A percentile compares a stretch with the other conserved stretches of the same genome.
Evolutionary conservation across 1,140 invertebrate species (phyloP).

Genomic region (Dendroctonus valens): DNA sequence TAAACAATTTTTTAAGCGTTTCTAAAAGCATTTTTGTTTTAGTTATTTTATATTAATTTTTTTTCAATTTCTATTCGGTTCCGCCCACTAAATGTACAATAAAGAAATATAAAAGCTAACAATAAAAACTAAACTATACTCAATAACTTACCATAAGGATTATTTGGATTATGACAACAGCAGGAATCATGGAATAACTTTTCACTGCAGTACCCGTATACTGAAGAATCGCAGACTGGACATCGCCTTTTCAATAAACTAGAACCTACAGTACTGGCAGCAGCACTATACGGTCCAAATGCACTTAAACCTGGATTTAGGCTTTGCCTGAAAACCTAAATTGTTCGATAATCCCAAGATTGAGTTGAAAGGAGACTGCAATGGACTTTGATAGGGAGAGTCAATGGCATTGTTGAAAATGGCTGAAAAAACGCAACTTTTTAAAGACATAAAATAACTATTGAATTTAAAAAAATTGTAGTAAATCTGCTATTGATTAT

Average conservation of each 20-base stretch:
- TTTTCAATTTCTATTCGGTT: no score
- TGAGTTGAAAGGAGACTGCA: not conserved
- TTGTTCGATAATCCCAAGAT: not conserved
- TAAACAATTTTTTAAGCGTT: no score
- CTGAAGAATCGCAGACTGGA: slow-evolving; percentile 70
- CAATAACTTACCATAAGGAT: slow-evolving; percentile 55
- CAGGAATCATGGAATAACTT: slow-evolving; percentile 73
- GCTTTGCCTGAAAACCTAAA: slow-evolving; percentile 6
- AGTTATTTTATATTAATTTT: no score
- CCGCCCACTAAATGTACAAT: no score
- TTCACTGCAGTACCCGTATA: slow-evolving; percentile 71
- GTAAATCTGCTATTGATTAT: no score
- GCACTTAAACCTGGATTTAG: slow-evolving; percentile 7
- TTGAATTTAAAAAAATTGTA: not conserved
- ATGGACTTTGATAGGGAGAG: slow-evolving; percentile 5
- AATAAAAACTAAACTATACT: no score
- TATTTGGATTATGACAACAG: slow-evolving; percentile 61
- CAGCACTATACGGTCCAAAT: slow-evolving; percentile 9
- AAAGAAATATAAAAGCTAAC: no score
- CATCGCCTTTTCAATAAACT: slow-evolving; percentile 51
- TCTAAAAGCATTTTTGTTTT: no score
- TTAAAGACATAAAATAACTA: not conserved
- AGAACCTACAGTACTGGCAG: no score
- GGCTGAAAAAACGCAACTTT: slow-evolving; percentile 10
- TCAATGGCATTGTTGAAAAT: slow-evolving; percentile 17